Evolutionary conservation across 2,888 invertebrate genomes (phyloP).

Genomic region (Mythimna impura): DNA sequence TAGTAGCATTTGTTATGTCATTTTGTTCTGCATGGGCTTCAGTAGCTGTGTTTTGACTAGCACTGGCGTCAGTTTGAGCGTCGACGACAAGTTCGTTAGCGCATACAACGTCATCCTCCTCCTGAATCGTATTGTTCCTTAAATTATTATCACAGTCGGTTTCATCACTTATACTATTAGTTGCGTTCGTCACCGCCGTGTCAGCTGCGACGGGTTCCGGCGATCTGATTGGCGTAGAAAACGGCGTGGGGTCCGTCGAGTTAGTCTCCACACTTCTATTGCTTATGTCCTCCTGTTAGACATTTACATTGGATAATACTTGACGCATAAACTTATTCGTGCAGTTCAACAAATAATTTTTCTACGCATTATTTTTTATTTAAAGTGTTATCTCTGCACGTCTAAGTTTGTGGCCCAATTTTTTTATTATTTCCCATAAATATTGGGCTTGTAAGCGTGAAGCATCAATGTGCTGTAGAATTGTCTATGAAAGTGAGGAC

Average conservation of each 20-base stretch:
- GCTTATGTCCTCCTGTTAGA: conserved; percentile 88
- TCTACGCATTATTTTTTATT: background rate
- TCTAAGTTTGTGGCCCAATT: conserved; percentile 71
- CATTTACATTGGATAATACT: conserved; percentile 78
- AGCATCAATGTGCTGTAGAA: conserved; percentile 74
- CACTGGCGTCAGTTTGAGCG: conserved; percentile 77
- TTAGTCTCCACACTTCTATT: conserved; percentile 83
- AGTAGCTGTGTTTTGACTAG: conserved; percentile 71
- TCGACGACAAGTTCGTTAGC: conserved; percentile 75
- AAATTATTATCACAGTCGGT: conserved; percentile 89
- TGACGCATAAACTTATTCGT: conserved; percentile 77
- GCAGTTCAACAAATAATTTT: conserved; percentile 59
- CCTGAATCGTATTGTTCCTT: conserved; percentile 78
- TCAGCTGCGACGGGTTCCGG: conserved; percentile 70
- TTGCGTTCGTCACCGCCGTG: conserved; percentile 50
- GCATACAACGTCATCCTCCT: conserved; percentile 89
- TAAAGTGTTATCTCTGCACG: conserved; percentile 63
- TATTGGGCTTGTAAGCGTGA: conserved; percentile 61
- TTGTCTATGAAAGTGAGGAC: conserved; percentile 88
- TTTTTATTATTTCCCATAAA: conserved; percentile 55
- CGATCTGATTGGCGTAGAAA: conserved; percentile 82
- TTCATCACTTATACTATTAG: conserved; percentile 85
- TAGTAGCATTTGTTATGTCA: conserved; percentile 39
- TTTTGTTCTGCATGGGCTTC: conserved; percentile 44
- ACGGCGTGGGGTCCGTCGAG: conserved; percentile 83